Conservation (phyloP, 2,888 invertebrate species). For the Plebejus anna region DNA sequence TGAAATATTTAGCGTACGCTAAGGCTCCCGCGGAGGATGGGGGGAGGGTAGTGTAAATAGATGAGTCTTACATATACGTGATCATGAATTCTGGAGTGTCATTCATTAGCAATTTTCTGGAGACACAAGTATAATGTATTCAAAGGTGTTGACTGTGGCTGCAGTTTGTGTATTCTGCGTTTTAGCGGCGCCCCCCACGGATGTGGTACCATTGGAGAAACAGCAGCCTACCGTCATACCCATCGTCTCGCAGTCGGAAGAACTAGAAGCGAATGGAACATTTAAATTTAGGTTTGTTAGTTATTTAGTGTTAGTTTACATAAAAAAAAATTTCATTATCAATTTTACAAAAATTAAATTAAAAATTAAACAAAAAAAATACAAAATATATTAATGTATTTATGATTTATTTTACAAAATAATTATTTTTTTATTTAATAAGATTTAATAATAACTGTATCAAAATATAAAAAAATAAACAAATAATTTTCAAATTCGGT, state of each 20-base stretch:
- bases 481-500: constrained; percentile 22
- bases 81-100: constrained; percentile 67
- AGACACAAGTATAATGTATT: constrained; percentile 56
- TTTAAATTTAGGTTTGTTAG: constrained; percentile 67
- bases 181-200: constrained; percentile 51
- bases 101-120: constrained; percentile 62
- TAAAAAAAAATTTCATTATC: no score
- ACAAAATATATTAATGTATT: no score
- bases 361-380: no score
- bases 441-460: background rate
- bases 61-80: constrained; percentile 74
- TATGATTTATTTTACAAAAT: no score
- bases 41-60: constrained; percentile 77
- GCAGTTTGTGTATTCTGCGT: constrained; percentile 48
- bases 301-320: background rate
- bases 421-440: background rate
- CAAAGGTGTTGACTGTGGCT: constrained; percentile 50
- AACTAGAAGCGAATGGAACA: constrained; percentile 73
- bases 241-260: constrained; percentile 74
- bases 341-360: no score
- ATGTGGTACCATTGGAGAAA: constrained; percentile 56
- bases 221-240: constrained; percentile 68
- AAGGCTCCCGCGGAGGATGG: constrained; percentile 69
- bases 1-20: constrained; percentile 75
- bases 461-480: no score